Evolutionary conservation across 2,113 vertebrate species (phyloP).

Genomic region (Tachuris rubrigastra): DNA sequence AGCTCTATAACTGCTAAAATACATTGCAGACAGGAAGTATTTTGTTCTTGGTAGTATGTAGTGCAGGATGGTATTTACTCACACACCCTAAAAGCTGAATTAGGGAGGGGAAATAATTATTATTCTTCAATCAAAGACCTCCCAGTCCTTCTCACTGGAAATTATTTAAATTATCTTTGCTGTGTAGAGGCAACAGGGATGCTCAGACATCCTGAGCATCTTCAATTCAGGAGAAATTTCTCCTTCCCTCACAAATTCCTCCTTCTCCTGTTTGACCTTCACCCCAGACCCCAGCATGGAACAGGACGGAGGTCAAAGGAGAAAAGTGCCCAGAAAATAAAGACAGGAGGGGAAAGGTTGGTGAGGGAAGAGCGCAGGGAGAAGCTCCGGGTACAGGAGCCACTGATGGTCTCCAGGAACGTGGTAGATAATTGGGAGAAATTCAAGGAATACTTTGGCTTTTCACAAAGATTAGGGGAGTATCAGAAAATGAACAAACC

Average conservation of each 20-base stretch:
- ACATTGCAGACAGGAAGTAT: neutral
- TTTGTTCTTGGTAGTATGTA: neutral
- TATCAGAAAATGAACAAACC: neutral
- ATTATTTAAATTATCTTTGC: neutral
- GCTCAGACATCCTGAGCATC: neutral
- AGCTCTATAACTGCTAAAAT: neutral
- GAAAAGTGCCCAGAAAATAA: neutral
- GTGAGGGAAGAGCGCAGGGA: neutral
- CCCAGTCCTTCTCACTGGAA: neutral
- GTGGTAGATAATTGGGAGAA: neutral
- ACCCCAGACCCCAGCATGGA: neutral
- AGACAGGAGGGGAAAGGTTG: fast-evolving
- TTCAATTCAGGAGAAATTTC: neutral
- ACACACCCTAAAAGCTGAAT: neutral
- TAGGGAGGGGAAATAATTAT: neutral
- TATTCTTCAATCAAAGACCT: neutral
- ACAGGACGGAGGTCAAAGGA: fast-evolving
- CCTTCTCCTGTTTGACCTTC: neutral
- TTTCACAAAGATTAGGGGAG: neutral
- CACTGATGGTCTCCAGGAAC: neutral
- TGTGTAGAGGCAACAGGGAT: neutral
- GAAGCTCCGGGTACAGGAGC: neutral
- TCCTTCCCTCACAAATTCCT: neutral
- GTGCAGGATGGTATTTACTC: neutral
- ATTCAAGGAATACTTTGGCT: neutral